Base-by-base conservation (phyloP, 1,140 invertebrate species). In the Drosophila burlai region DNA sequence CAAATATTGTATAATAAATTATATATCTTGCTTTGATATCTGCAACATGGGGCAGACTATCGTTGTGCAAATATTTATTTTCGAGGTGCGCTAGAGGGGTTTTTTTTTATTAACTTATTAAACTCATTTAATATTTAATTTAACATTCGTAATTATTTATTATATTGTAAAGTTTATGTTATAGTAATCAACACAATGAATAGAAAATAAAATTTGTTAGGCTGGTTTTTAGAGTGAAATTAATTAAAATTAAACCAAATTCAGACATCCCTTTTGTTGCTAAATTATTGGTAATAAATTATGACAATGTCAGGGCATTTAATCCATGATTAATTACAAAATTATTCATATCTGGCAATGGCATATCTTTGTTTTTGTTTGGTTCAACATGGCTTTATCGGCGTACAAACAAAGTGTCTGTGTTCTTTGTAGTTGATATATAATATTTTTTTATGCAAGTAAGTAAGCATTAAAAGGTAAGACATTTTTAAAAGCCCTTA, bases 1-100 rank as follows among this genome's bases (percentile, higher is more conserved):
- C 13, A 76, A 67, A 76, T 76, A 60, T 73, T 72, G 46, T 42
- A 73, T 52, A 73, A 45, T 50, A 73, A 71, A 59, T 71, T 38
- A 50, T 71, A 40, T 55, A 67, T 55, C 26, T 36, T 16, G 21
- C 26, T 13, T 47, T n/a, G 29, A n/a, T 43, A 21, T 38, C 31
- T 49, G 47, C 47, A 26, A 49, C 8, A 29, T 29, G 24, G 24
- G 26, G 29, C 11, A 13, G 54, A 10, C 38, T 43, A 59, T 24
- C 36, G 6, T 60, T 62, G 57, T 26, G 63, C 21, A 66, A 62
- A 46, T 66, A 63, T 66, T 36, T 43, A 58, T 24, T 36, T 38
- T 24, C 38, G 15, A 38, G 18, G 10, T 13, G n/a, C n/a, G 15
- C 21, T 36, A 21, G 4, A 21, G 21, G 1, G 21, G 21, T 21